These are phyloP conservation scores for Antheraea pernyi DNA, from an alignment of 1,140 invertebrate genomes.

Conservation along the genomic window DNA sequence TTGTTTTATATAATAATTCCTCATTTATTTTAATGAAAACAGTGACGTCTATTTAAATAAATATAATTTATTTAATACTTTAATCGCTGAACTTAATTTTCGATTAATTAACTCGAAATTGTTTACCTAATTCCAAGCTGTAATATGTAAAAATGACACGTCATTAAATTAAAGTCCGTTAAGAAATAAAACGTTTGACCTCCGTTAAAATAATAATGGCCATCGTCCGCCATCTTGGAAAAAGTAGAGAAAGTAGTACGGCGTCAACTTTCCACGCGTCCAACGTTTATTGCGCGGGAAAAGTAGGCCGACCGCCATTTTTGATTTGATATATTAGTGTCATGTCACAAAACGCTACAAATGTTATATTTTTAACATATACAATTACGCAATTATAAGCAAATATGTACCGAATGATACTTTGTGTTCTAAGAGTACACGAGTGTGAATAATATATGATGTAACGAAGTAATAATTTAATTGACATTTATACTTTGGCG, in stretches of 20 bases:
- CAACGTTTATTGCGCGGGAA: constrained; percentile 64
- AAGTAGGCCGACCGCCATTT: constrained; percentile 72
- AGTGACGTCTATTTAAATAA: no score
- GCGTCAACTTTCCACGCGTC: constrained; percentile 75
- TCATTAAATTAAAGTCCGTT: not conserved
- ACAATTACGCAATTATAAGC: not conserved
- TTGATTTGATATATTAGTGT: constrained; percentile 66
- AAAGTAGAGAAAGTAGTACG: constrained; percentile 79
- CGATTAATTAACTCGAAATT: not conserved
- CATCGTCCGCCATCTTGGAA: constrained; percentile 72
- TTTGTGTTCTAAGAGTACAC: not conserved
- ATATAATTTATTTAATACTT: no score
- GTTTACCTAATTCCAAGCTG: not conserved
- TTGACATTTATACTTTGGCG: constrained; percentile 32
- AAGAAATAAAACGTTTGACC: constrained; percentile 49
- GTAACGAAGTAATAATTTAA: constrained; percentile 7
- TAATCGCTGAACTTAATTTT: no score
- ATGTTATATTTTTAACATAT: not conserved
- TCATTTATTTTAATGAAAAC: no score
- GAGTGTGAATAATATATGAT: constrained; percentile 1
- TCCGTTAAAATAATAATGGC: constrained; percentile 57
- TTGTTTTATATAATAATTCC: no score
- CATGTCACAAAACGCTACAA: constrained; percentile 14
- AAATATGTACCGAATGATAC: not conserved
- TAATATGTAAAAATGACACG: not conserved